These are phyloP conservation scores for Apteryx owenii DNA, from an alignment of 2,113 vertebrate species.

Conservation along the genomic window DNA sequence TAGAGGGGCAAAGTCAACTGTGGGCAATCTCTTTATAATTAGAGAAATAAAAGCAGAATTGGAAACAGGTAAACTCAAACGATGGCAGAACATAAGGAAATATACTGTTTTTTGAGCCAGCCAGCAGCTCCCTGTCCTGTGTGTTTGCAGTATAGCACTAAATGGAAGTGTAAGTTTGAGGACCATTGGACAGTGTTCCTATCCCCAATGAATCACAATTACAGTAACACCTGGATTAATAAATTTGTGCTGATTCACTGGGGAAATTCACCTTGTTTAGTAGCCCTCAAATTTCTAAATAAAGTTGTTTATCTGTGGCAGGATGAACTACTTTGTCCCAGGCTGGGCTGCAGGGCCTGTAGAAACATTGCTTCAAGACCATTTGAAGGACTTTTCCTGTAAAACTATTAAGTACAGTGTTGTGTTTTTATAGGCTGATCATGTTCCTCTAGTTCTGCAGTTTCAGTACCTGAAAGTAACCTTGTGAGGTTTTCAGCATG, in stretches of 20 bases:
- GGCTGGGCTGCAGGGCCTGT: slow-evolving; percentile 16
- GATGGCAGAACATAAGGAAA: not conserved
- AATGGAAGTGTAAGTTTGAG: slow-evolving; percentile 57
- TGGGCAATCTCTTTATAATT: not conserved
- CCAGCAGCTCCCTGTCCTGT: not conserved
- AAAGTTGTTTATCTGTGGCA: slow-evolving; percentile 71
- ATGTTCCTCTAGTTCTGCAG: not conserved
- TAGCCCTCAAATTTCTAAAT: slow-evolving; percentile 69
- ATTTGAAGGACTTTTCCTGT: slow-evolving; percentile 62
- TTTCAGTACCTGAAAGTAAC: not conserved
- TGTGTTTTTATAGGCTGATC: not conserved
- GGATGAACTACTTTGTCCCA: slow-evolving; percentile 50
- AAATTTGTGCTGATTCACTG: slow-evolving; percentile 64
- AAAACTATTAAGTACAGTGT: not conserved
- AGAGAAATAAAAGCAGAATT: not conserved
- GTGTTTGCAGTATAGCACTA: not conserved
- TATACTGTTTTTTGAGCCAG: not conserved
- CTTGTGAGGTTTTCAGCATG: not conserved
- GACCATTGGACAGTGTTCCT: slow-evolving; percentile 60
- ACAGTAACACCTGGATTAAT: slow-evolving; percentile 73
- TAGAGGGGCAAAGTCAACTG: not conserved
- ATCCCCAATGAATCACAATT: slow-evolving; percentile 72
- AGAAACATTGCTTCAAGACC: slow-evolving; percentile 42
- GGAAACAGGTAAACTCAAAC: not conserved
- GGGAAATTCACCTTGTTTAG: slow-evolving; percentile 70